Conservation (phyloP, 1,140 invertebrate species). For the Ectropis grisescens region DNA sequence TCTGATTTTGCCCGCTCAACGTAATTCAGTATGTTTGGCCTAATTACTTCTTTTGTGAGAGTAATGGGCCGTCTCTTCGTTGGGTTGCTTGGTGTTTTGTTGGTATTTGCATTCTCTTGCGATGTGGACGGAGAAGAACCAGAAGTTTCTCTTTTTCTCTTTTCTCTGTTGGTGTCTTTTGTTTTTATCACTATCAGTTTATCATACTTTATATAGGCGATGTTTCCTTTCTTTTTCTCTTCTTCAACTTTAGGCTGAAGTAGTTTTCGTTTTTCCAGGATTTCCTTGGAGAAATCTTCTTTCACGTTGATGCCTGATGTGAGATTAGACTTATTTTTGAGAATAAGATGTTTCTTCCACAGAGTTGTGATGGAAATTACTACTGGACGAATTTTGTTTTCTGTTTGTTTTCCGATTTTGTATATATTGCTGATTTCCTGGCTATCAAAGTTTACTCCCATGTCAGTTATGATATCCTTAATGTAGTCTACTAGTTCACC, state of each 20-base stretch:
- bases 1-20: conserved; percentile 7
- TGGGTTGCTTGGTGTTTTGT: not conserved
- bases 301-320: conserved; percentile 5
- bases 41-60: conserved; percentile 4
- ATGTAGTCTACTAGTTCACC: conserved; percentile 7
- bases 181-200: conserved; percentile 15
- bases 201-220: conserved; percentile 12
- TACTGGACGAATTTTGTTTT: conserved; percentile 6
- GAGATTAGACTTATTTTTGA: conserved; percentile 6
- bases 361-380: conserved; percentile 6
- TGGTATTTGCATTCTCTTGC: conserved; percentile 5
- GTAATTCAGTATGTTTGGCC: conserved; percentile 8
- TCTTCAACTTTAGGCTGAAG: conserved; percentile 10
- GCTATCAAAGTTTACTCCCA: conserved; percentile 5
- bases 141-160: conserved; percentile 16
- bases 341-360: conserved; percentile 11
- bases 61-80: not conserved
- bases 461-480: conserved; percentile 1
- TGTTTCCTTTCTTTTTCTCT: conserved; percentile 14
- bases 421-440: conserved; percentile 8
- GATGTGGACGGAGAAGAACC: conserved; percentile 1
- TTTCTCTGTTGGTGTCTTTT: conserved; percentile 8
- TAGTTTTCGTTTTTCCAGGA: no score
- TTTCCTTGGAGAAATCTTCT: conserved; percentile 15
- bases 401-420: conserved; percentile 4